phyloP scores from a whole-genome alignment of 2,888 invertebrate species.

The Bibio marci region DNA sequence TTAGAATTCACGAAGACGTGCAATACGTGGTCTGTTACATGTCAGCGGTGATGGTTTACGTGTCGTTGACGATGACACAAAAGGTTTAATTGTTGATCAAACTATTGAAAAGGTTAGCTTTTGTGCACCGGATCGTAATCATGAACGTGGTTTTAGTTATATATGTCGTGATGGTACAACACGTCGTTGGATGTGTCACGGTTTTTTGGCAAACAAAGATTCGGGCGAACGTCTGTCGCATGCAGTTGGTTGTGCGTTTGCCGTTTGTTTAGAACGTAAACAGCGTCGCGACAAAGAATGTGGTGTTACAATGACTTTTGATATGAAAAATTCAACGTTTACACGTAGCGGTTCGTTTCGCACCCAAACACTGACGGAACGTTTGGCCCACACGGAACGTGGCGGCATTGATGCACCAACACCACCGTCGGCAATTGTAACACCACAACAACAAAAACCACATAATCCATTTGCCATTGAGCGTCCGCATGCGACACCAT shows the following conservation, averaged over 20 bases:
- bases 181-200: conserved; percentile 99
- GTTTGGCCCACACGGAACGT: conserved; percentile 41
- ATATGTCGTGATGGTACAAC: conserved; percentile 98
- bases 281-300: conserved; percentile 95
- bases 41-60: conserved; percentile 90
- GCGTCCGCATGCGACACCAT: conserved; percentile 87
- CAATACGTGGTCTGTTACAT: conserved; percentile 76
- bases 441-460: conserved; percentile 38
- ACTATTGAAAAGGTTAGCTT: conserved; percentile 99
- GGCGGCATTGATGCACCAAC: conserved; percentile 20
- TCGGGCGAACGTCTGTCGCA: conserved; percentile 95
- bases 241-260: conserved; percentile 98
- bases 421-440: conserved; percentile 25
- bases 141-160: conserved; percentile 93
- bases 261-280: conserved; percentile 93
- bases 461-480: conserved; percentile 89
- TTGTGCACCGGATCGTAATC: conserved; percentile 96
- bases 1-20: conserved; percentile 73
- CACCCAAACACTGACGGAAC: conserved; percentile 64
- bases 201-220: conserved; percentile 89
- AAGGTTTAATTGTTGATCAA: conserved; percentile 96
- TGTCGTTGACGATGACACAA: conserved; percentile 97
- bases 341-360: conserved; percentile 86
- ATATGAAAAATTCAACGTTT: conserved; percentile 77
- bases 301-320: conserved; percentile 83